Evolutionary conservation across 2,888 invertebrate genomes (phyloP).

Genomic region (Metopia argyrocephala): DNA sequence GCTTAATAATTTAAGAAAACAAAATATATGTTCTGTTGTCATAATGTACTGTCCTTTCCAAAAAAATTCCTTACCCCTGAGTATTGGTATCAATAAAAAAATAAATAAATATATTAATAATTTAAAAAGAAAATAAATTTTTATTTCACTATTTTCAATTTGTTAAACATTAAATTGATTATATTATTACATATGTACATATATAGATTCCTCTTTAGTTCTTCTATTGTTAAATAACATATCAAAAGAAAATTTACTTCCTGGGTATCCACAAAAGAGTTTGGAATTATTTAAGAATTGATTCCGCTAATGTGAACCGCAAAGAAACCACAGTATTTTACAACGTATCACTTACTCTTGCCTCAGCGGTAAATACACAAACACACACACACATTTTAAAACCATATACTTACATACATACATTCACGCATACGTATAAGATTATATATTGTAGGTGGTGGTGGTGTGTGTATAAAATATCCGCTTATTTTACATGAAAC

Average conservation of each 20-base stretch:
- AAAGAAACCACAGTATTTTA: slow-evolving; percentile 25
- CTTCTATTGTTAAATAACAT: not conserved
- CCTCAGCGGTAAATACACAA: not conserved
- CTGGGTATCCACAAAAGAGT: not conserved
- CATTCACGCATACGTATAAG: not conserved
- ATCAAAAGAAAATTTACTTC: not conserved
- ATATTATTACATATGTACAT: too few species aligned
- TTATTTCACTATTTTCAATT: too few species aligned
- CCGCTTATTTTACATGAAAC: not conserved
- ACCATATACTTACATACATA: too few species aligned
- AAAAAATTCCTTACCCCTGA: too few species aligned
- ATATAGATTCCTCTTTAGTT: not conserved
- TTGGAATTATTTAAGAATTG: not conserved
- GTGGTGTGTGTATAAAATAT: not conserved
- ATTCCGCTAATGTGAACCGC: not conserved
- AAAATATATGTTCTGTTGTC: too few species aligned
- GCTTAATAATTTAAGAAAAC: too few species aligned
- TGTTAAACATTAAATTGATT: too few species aligned
- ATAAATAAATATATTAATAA: too few species aligned
- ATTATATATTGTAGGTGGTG: too few species aligned
- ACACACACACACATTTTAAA: not conserved
- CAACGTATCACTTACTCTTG: not conserved
- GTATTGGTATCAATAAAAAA: too few species aligned
- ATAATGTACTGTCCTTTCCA: too few species aligned
- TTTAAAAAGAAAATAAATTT: too few species aligned